Percentiles rank a stretch among this genome's conserved stretches.
phyloP scores from a whole-genome alignment of 2,797 vertebrate species.

The Mormyrops attenuatus region DNA sequence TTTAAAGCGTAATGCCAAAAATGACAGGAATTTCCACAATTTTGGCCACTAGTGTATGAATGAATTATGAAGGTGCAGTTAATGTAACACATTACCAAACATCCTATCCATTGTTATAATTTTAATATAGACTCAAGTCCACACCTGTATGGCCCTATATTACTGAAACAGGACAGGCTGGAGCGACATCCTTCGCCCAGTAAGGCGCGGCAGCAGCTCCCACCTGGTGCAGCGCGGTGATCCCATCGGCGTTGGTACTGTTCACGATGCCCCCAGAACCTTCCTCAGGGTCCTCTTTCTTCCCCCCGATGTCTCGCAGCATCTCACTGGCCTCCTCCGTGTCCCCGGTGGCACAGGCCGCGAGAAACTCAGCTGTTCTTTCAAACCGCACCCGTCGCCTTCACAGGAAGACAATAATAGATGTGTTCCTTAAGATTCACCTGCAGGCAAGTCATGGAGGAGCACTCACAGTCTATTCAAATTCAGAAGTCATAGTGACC shows the following conservation, averaged over 20 bases:
- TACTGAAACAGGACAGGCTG: not conserved
- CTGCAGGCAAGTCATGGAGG: not conserved
- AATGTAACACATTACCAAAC: not conserved
- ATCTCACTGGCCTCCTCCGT: conserved; percentile 76
- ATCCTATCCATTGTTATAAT: not conserved
- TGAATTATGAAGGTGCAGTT: not conserved
- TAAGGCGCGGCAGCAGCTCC: conserved; percentile 12
- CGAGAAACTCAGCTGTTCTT: conserved; percentile 80
- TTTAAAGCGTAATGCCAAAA: not conserved
- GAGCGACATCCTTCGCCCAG: not conserved
- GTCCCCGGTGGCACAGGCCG: conserved; percentile 78
- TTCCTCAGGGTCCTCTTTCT: conserved; percentile 32
- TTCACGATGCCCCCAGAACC: conserved; percentile 57
- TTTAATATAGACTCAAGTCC: not conserved
- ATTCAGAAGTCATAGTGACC: not conserved
- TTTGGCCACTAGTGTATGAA: not conserved
- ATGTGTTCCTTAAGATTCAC: not conserved
- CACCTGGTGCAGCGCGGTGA: conserved; percentile 87
- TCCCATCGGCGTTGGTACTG: conserved; percentile 81
- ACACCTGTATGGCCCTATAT: not conserved
- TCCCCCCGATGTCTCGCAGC: conserved; percentile 60
- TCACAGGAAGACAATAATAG: conserved; percentile 9
- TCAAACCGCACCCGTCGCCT: conserved; percentile 78
- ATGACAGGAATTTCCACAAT: not conserved
- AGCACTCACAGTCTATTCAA: not conserved